These are phyloP conservation scores for Limenitis camilla DNA, from an alignment of 2,888 invertebrate species.

Conservation along the genomic window DNA sequence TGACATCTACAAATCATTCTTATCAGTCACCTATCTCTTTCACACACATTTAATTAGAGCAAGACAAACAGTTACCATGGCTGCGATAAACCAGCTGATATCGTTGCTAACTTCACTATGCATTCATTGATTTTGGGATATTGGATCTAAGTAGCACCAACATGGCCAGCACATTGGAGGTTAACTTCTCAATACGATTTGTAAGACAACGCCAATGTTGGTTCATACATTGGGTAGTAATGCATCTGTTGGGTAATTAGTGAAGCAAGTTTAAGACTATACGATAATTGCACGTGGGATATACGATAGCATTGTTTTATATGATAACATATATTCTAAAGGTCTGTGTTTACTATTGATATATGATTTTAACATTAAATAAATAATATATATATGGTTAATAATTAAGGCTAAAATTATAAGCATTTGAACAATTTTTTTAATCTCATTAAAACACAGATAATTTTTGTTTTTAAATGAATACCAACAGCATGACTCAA, in stretches of 20 bases:
- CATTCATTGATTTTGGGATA: conserved; percentile 12
- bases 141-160: background rate
- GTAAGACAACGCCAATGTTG: background rate
- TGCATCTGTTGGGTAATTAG: background rate
- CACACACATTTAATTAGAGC: background rate
- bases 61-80: conserved; percentile 7
- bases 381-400: too few relatives aligned
- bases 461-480: too few relatives aligned
- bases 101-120: conserved; percentile 12
- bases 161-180: background rate
- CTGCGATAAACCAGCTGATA: conserved; percentile 15
- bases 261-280: background rate
- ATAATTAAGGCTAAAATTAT: too few relatives aligned
- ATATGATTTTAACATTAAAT: too few relatives aligned
- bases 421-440: too few relatives aligned
- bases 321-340: background rate
- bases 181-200: background rate
- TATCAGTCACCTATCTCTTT: conserved; percentile 8
- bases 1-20: conserved; percentile 12
- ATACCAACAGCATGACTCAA: too few relatives aligned
- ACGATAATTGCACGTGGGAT: background rate
- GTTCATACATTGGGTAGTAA: background rate
- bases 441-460: too few relatives aligned
- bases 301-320: too few relatives aligned
- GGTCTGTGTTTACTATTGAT: too few relatives aligned